phyloP scores from a whole-genome alignment of 2,797 vertebrate species.

The Rhincodon typus region DNA sequence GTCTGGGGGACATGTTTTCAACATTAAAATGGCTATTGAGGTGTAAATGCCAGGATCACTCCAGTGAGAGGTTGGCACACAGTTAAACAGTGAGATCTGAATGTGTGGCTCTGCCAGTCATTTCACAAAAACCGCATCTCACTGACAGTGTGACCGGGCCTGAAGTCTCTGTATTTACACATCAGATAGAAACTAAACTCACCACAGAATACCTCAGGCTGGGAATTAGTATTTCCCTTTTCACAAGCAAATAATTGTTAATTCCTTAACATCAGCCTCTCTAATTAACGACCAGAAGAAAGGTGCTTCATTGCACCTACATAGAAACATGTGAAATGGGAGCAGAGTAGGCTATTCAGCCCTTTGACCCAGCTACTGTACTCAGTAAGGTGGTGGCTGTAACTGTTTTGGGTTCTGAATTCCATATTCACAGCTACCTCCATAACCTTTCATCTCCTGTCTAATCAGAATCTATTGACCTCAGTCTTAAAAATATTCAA shows the following conservation, averaged over 20 bases:
- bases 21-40: neutral
- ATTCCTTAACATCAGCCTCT: neutral
- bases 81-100: neutral
- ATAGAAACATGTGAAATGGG: no score
- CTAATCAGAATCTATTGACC: no score
- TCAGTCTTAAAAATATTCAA: no score
- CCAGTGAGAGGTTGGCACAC: neutral
- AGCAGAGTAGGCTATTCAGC: no score
- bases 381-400: no score
- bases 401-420: no score
- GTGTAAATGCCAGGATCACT: neutral
- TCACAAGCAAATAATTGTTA: neutral
- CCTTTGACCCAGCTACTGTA: no score
- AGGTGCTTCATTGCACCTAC: no score
- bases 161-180: neutral
- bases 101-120: no score
- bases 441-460: no score
- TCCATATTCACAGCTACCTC: no score
- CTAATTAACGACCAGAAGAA: neutral
- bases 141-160: neutral
- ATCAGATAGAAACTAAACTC: neutral
- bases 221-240: neutral
- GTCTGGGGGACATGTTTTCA: neutral
- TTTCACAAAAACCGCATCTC: neutral
- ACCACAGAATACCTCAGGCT: neutral